Conservation (phyloP, 2,113 vertebrate genomes). For the Takifugu bimaculatus region DNA sequence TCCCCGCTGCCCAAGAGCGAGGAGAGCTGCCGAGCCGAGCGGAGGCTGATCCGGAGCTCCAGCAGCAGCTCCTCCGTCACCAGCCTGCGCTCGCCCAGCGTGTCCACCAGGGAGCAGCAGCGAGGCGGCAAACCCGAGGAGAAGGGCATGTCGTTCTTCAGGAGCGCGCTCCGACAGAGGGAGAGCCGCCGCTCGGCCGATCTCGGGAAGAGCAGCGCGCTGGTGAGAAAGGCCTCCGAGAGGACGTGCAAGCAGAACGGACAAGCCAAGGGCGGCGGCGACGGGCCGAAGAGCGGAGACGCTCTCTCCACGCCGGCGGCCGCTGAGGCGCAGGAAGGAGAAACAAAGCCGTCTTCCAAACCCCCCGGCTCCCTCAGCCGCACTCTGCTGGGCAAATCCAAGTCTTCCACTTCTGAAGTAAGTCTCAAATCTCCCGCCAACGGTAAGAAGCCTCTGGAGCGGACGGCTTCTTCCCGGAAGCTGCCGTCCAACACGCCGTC, state of each 20-base stretch:
- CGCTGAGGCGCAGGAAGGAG: slow-evolving; percentile 50
- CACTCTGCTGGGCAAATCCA: slow-evolving; percentile 85
- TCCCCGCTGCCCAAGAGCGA: slow-evolving; percentile 68
- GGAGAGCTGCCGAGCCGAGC: slow-evolving; percentile 67
- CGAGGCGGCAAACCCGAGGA: slow-evolving; percentile 91
- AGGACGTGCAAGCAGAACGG: slow-evolving; percentile 74
- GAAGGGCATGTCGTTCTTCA: slow-evolving; percentile 94
- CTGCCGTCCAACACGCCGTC: slow-evolving; percentile 87
- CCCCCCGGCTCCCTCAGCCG: slow-evolving; percentile 79
- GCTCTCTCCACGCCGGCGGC: slow-evolving; percentile 60
- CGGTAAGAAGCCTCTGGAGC: slow-evolving; percentile 82
- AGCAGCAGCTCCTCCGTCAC: slow-evolving; percentile 89
- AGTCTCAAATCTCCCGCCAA: slow-evolving; percentile 75
- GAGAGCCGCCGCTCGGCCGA: slow-evolving; percentile 91
- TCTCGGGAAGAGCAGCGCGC: slow-evolving; percentile 86
- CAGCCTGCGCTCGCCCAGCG: slow-evolving; percentile 84
- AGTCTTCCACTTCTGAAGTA: slow-evolving; percentile 85
- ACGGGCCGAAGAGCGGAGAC: slow-evolving; percentile 51
- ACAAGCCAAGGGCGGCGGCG: slow-evolving; percentile 60
- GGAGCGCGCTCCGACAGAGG: slow-evolving; percentile 90
- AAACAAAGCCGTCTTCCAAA: slow-evolving; percentile 76
- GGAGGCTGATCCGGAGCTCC: slow-evolving; percentile 80
- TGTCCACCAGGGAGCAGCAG: slow-evolving; percentile 74
- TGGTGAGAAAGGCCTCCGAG: slow-evolving; percentile 81
- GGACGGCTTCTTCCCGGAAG: slow-evolving; percentile 79